Conservation (phyloP, 2,113 vertebrate species). For the Bungarus multicinctus region DNA sequence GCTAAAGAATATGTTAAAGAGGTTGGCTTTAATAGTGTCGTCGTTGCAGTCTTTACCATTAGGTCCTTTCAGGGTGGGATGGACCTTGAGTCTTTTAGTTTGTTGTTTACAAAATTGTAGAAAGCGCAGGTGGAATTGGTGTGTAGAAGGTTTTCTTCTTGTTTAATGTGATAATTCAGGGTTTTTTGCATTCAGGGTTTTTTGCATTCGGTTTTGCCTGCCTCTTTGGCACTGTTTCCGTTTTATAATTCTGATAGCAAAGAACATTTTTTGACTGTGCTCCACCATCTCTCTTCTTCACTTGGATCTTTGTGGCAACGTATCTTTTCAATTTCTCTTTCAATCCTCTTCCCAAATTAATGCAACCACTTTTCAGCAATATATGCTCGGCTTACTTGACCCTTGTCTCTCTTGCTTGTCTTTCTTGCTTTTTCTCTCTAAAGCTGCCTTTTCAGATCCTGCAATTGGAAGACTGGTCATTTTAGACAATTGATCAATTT, state of each 20-base stretch:
- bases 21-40: too few species aligned
- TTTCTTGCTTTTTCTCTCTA: neutral
- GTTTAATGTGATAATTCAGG: too few species aligned
- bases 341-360: neutral
- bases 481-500: neutral
- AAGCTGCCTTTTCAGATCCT: neutral
- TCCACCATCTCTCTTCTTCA: neutral
- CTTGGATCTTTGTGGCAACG: neutral
- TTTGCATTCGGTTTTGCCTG: too few species aligned
- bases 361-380: neutral
- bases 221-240: neutral
- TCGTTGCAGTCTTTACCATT: too few species aligned
- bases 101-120: too few species aligned
- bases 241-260: neutral
- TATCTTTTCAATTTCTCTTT: neutral
- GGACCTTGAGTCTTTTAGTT: too few species aligned
- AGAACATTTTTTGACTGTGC: neutral
- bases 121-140: too few species aligned
- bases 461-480: neutral
- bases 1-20: too few species aligned
- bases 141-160: too few species aligned
- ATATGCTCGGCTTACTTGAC: neutral
- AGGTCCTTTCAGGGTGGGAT: too few species aligned
- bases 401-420: too few species aligned
- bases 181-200: too few species aligned